phyloP scores from a whole-genome alignment of 1,140 invertebrate genomes.

The Anastrepha obliqua region DNA sequence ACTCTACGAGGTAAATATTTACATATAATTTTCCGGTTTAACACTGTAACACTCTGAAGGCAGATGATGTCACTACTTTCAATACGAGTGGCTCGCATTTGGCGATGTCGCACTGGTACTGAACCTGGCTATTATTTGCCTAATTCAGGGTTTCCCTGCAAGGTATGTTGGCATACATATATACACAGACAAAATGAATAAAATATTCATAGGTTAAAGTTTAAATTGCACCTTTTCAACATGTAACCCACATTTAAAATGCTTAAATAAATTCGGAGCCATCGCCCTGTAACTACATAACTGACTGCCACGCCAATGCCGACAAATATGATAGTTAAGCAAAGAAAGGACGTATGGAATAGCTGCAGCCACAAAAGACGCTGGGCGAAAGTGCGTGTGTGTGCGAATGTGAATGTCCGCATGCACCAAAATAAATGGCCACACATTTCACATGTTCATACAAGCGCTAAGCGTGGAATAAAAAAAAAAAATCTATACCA shows the following conservation, averaged over 20 bases:
- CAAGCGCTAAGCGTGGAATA: background rate
- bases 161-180: background rate
- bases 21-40: too few species aligned
- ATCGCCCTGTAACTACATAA: background rate
- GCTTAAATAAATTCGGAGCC: conserved; percentile 13
- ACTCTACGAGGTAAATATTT: too few species aligned
- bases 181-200: background rate
- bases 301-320: background rate
- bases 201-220: conserved; percentile 50
- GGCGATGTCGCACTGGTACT: too few species aligned
- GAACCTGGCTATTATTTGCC: too few species aligned
- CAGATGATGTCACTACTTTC: too few species aligned
- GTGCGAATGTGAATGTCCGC: background rate
- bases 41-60: too few species aligned
- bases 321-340: background rate
- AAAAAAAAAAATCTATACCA: too few species aligned
- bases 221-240: conserved; percentile 41
- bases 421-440: conserved; percentile 20
- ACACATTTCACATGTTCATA: conserved; percentile 35
- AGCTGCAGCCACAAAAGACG: conserved; percentile 3
- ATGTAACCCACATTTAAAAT: conserved; percentile 34
- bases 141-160: too few species aligned
- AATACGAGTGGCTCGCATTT: too few species aligned
- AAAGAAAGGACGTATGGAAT: background rate
- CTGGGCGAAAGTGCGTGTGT: conserved; percentile 10